Conservation (phyloP, 2,888 invertebrate species). For the Apamea sordens region DNA sequence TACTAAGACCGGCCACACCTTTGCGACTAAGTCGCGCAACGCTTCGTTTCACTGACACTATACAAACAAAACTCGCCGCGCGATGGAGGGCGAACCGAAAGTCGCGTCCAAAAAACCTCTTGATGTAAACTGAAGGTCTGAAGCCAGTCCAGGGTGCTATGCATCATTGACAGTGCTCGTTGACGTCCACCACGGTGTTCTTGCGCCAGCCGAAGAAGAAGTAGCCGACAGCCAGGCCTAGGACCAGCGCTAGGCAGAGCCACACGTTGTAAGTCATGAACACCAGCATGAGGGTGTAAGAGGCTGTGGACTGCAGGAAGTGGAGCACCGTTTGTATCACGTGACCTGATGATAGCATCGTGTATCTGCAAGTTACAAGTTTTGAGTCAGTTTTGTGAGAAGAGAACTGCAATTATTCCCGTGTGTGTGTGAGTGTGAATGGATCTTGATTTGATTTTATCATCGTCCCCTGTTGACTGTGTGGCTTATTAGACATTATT, state of each 20-base stretch:
- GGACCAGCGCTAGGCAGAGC: conserved; percentile 96
- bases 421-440: background rate
- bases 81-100: conserved; percentile 5
- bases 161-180: conserved; percentile 97
- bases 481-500: background rate
- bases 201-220: conserved; percentile 99
- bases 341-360: conserved; percentile 95
- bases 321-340: conserved; percentile 96
- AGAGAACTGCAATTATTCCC: background rate
- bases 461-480: background rate
- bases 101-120: conserved; percentile 25
- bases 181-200: conserved; percentile 96
- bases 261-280: conserved; percentile 99
- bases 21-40: conserved; percentile 38
- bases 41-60: conserved; percentile 17
- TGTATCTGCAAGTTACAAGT: conserved; percentile 91
- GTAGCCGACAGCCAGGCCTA: conserved; percentile 97
- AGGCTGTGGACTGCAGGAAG: conserved; percentile 96
- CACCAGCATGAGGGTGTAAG: conserved; percentile 98
- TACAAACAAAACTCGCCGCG: conserved; percentile 7
- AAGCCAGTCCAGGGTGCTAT: conserved; percentile 20
- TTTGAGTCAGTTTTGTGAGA: background rate
- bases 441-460: background rate
- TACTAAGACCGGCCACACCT: conserved; percentile 30
- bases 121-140: conserved; percentile 37